Conservation (phyloP, 2,888 invertebrate genomes). For the Orthosia gracilis region DNA sequence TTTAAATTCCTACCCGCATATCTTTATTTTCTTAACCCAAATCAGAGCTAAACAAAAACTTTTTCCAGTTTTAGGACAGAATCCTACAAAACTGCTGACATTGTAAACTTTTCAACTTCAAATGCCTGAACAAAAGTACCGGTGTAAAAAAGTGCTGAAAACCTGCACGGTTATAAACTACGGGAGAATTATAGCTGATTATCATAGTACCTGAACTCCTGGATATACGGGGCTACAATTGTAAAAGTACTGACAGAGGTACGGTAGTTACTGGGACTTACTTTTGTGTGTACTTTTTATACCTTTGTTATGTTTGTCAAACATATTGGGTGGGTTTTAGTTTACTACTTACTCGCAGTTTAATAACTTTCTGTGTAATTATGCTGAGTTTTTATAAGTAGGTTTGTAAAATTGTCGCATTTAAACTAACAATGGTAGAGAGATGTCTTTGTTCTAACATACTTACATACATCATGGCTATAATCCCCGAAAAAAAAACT, state of each 20-base stretch:
- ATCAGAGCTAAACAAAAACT: conserved; percentile 2
- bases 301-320: conserved; percentile 15
- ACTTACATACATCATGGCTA: too few species aligned
- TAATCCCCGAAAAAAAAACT: too few species aligned
- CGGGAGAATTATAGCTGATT: conserved; percentile 51
- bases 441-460: too few species aligned
- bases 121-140: conserved; percentile 35
- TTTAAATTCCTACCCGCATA: not conserved
- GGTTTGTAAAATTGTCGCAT: not conserved
- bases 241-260: conserved; percentile 44
- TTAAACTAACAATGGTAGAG: too few species aligned
- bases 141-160: conserved; percentile 57
- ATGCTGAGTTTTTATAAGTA: too few species aligned
- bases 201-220: conserved; percentile 31
- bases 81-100: conserved; percentile 38
- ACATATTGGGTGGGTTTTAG: conserved; percentile 23
- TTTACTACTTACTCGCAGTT: not conserved
- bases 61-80: not conserved
- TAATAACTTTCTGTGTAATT: not conserved
- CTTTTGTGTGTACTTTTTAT: conserved; percentile 26
- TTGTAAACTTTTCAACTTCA: conserved; percentile 47
- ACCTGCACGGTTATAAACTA: conserved; percentile 55
- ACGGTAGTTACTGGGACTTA: conserved; percentile 13
- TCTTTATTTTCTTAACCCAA: not conserved
- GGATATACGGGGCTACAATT: conserved; percentile 17